A percentile compares a stretch with the other conserved stretches of the same genome.
Evolutionary conservation across 2,113 vertebrate genomes (phyloP).

Genomic region (Lepisosteus osseus): DNA sequence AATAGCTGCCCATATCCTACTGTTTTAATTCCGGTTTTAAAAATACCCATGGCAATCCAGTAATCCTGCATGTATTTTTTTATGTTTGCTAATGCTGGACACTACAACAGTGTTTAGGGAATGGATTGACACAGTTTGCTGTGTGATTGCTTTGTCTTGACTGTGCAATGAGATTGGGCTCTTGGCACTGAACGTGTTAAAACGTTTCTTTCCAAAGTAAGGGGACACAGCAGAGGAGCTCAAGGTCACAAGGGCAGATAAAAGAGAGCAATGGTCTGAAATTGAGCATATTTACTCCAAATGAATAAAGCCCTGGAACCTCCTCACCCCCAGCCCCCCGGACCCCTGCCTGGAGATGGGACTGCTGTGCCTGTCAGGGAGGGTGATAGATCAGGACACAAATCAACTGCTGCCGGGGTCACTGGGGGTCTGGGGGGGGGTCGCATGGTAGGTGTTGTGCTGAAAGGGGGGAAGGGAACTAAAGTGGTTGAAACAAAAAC

Average conservation of each 20-base stretch:
- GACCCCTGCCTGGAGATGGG: constrained; percentile 49
- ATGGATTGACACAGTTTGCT: no score
- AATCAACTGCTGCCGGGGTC: constrained; percentile 53
- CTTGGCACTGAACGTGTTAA: constrained; percentile 43
- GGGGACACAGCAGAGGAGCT: constrained; percentile 19
- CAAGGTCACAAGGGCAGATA: constrained; percentile 53
- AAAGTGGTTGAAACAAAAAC: constrained; percentile 1
- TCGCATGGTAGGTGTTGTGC: constrained; percentile 10
- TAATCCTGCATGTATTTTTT: no score
- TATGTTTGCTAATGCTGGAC: no score
- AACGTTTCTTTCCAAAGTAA: constrained; percentile 25
- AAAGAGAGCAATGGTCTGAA: constrained; percentile 48
- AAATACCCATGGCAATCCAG: no score
- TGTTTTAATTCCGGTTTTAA: no score
- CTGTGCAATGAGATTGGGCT: no score
- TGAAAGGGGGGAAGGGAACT: constrained; percentile 20
- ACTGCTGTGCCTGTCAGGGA: constrained; percentile 51
- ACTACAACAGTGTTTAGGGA: no score
- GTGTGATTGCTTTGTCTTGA: no score
- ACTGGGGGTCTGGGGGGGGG: constrained; percentile 36
- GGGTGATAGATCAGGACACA: constrained; percentile 56
- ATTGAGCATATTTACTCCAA: constrained; percentile 52
- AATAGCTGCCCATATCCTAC: no score
- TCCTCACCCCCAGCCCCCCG: not conserved
- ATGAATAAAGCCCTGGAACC: constrained; percentile 33